Percentiles rank a stretch among this genome's conserved stretches.
phyloP scores from a whole-genome alignment of 2,113 vertebrate genomes.

The Centropristis striata region DNA sequence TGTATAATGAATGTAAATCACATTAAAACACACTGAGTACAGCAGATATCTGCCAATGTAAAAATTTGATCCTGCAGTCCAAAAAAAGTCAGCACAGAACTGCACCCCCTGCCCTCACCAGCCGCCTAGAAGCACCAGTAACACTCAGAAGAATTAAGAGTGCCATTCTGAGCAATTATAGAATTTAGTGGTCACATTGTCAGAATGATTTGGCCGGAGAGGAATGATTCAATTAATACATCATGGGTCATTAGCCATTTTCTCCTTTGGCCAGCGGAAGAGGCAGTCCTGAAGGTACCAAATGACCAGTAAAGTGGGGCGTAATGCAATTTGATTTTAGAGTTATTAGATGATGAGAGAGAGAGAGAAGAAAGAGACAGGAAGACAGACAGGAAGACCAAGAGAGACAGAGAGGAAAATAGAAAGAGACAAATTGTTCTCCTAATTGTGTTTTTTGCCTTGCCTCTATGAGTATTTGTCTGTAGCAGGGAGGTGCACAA shows the following conservation, averaged over 20 bases:
- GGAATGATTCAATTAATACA: constrained; percentile 82
- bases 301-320: constrained; percentile 72
- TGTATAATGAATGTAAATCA: neutral
- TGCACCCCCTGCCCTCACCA: constrained; percentile 2
- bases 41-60: neutral
- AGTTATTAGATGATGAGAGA: constrained; percentile 70
- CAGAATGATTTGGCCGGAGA: constrained; percentile 79
- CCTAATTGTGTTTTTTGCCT: constrained; percentile 49
- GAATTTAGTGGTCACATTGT: constrained; percentile 80
- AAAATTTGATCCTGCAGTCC: neutral
- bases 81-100: neutral
- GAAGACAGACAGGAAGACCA: neutral
- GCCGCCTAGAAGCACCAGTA: constrained; percentile 52
- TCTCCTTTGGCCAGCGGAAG: constrained; percentile 61
- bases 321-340: constrained; percentile 81
- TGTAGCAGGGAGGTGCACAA: constrained; percentile 13
- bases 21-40: neutral
- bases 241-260: constrained; percentile 79
- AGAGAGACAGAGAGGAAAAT: constrained; percentile 26
- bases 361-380: constrained; percentile 17
- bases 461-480: constrained; percentile 37
- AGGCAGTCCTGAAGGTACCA: constrained; percentile 66
- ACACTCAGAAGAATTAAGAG: constrained; percentile 55
- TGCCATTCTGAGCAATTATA: constrained; percentile 76
- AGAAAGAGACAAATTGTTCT: constrained; percentile 44